A percentile compares a stretch with the other conserved stretches of the same genome.
These are phyloP conservation scores for Vidua macroura DNA, from an alignment of 2,113 vertebrate species.

Conservation along the genomic window DNA sequence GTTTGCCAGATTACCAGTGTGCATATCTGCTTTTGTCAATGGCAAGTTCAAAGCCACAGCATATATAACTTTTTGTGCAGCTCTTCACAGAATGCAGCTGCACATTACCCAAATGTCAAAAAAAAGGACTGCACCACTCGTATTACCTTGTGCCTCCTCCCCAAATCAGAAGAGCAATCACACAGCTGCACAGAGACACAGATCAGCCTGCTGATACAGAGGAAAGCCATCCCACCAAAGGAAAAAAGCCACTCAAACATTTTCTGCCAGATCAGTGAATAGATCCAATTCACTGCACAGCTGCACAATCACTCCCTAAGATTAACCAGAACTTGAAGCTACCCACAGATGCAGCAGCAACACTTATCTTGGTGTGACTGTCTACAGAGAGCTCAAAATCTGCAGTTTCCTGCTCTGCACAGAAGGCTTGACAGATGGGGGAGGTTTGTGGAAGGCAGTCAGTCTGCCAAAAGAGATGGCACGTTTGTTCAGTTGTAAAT, in stretches of 20 bases:
- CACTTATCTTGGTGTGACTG: conserved; percentile 2
- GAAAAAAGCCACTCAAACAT: neutral
- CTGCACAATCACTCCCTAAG: neutral
- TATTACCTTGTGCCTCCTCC: neutral
- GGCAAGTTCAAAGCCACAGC: neutral
- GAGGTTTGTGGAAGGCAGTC: neutral
- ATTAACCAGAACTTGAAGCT: conserved; percentile 4
- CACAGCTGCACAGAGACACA: neutral
- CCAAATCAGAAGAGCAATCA: neutral
- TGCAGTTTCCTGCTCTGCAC: conserved; percentile 24
- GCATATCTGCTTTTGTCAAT: neutral
- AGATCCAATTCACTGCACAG: conserved; percentile 5
- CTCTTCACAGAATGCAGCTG: neutral
- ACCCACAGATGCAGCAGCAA: neutral
- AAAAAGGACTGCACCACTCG: neutral
- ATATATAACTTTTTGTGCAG: neutral
- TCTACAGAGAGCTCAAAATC: neutral
- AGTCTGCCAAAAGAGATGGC: conserved; percentile 2
- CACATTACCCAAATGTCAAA: neutral
- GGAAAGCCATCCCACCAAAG: neutral
- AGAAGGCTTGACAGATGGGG: conserved; percentile 33
- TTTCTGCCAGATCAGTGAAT: neutral
- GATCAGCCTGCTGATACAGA: neutral
- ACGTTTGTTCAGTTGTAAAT: neutral
- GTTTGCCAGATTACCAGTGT: neutral